Evolutionary conservation across 2,113 vertebrate species (phyloP).

Genomic region (Delphinapterus leucas): DNA sequence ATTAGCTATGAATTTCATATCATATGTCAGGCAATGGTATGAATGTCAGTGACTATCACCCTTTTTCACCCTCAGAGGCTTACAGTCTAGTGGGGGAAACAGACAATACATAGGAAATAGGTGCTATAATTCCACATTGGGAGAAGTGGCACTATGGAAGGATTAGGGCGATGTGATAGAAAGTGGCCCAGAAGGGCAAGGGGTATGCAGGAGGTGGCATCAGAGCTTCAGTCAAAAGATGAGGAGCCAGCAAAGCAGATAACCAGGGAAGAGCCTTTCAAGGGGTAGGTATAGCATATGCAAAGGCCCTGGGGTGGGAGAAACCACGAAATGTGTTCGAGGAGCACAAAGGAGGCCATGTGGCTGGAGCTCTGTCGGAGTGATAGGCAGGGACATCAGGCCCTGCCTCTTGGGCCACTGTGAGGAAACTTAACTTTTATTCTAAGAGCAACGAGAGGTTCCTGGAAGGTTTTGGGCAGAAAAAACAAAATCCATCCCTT

Average conservation of each 20-base stretch:
- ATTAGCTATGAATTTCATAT: neutral
- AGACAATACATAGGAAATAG: neutral
- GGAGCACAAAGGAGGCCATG: neutral
- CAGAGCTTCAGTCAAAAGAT: neutral
- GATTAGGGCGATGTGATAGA: neutral
- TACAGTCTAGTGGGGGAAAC: neutral
- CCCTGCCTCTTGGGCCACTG: neutral
- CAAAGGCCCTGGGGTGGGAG: constrained; percentile 16
- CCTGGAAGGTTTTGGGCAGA: neutral
- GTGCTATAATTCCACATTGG: neutral
- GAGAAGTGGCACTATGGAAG: neutral
- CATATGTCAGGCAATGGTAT: neutral
- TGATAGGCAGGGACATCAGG: no score
- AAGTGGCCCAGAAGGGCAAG: neutral
- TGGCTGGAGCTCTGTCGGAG: neutral
- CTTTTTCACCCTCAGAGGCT: neutral
- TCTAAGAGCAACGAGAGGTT: neutral
- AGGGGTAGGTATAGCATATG: neutral
- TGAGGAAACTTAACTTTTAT: neutral
- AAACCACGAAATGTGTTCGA: neutral
- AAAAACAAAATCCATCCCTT: neutral
- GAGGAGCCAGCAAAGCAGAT: neutral
- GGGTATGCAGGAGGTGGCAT: neutral
- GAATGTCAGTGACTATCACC: neutral
- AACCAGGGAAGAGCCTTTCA: neutral